Evolutionary conservation across 2,113 vertebrate genomes (phyloP), one percentile per base, ranked within the genome.

Genomic region (Neotoma lepida): DNA sequence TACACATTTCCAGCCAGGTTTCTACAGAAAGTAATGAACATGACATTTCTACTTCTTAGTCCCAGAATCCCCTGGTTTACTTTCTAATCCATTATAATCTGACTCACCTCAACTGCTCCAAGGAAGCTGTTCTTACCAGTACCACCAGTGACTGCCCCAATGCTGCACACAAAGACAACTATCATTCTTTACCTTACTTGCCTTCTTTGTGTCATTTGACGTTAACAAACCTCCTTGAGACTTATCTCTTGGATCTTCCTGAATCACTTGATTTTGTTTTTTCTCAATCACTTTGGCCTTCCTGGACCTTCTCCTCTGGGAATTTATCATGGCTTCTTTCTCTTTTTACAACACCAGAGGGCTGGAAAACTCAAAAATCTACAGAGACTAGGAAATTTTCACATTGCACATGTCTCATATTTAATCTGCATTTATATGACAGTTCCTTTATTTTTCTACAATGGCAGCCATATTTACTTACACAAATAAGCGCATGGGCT

Each of bases 231-330:
- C 12, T 85, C 66, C 46, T 89, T 68, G 58, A 95, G 85, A 90
- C 39, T 91, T 24, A 44, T 86, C 9, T n/a, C 90, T 86, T 94
- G 13, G 35, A 63, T 77, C 81, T 44, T 95, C n/a, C 22, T 86
- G 6, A 46, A 66, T 92, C 51, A 30, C 46, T 94, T 92, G 33
- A n/a, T 91, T 97, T 84, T 86, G 35, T 30, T 71, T 90, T 95
- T 96, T 74, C 46, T 93, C 5, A 51, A 82, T 41, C 64, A 84
- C 39, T 88, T 86, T 68, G 22, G 35, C 26, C n/a, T 96, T 66
- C 61, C 74, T 77, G 35, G 26, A 4, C 51, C 76, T 88, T 88
- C 68, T 95, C 86, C 56, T 33, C 94, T 70, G 64, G 2, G 8
- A 71, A n/a, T 88, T 92, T 95, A 18, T 41, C n/a, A 94, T 49